phyloP scores from a whole-genome alignment of 1,140 invertebrate species.

The Caenorhabditis tropicalis region DNA sequence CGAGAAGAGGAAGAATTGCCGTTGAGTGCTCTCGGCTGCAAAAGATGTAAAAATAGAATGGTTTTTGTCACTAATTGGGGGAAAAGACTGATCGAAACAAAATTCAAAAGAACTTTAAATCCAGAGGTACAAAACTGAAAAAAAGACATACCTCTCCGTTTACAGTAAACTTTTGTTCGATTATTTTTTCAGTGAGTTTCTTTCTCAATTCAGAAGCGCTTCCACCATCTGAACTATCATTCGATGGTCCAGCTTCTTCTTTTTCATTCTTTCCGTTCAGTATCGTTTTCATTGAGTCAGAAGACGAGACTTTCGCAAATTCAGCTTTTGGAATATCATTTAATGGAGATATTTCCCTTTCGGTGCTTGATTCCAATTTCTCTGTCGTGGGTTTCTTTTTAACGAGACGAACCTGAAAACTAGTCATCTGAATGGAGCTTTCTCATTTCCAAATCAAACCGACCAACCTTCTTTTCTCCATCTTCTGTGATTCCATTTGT shows the following conservation, averaged over 20 bases:
- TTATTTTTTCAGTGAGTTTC: slow-evolving; percentile 49
- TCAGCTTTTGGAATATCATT: slow-evolving; percentile 26
- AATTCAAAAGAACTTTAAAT: neutral
- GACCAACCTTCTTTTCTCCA: slow-evolving; percentile 19
- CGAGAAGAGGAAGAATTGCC: slow-evolving; percentile 27
- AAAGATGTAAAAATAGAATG: neutral
- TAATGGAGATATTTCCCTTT: slow-evolving; percentile 2
- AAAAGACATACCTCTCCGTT: slow-evolving; percentile 46
- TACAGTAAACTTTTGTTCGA: slow-evolving; percentile 45
- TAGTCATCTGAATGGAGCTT: slow-evolving; percentile 22
- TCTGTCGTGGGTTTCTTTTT: slow-evolving; percentile 41
- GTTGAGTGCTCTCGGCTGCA: slow-evolving; percentile 13
- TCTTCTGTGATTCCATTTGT: slow-evolving; percentile 1
- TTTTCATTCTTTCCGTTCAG: slow-evolving; percentile 10
- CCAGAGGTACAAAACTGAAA: neutral
- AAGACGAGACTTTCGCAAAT: neutral
- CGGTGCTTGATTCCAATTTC: slow-evolving; percentile 24
- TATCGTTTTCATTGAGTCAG: slow-evolving; percentile 5
- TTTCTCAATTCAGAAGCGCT: slow-evolving; percentile 45
- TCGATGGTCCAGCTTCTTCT: slow-evolving; percentile 41
- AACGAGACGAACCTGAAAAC: neutral
- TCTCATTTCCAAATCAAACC: neutral
- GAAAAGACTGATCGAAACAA: neutral
- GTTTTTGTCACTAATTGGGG: neutral
- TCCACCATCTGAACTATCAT: slow-evolving; percentile 32